These are phyloP conservation scores for Halichoeres trimaculatus DNA, from an alignment of 2,113 vertebrate genomes.

Conservation along the genomic window DNA sequence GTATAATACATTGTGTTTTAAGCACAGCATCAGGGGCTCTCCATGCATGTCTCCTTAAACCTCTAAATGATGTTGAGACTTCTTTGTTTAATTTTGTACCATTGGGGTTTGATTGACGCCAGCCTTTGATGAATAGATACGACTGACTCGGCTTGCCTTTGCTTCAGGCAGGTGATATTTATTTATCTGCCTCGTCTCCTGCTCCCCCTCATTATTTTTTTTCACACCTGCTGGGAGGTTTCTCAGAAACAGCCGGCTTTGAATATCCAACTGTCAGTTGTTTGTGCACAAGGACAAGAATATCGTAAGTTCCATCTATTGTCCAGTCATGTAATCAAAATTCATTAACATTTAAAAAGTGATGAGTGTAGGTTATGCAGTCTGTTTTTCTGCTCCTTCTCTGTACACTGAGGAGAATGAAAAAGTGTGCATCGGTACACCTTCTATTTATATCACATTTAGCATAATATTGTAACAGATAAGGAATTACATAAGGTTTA, in stretches of 20 bases:
- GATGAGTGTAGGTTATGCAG: constrained; percentile 38
- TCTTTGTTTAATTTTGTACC: constrained; percentile 1
- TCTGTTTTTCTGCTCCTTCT: background rate
- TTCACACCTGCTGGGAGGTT: constrained; percentile 38
- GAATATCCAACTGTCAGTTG: constrained; percentile 61
- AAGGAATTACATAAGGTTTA: no score
- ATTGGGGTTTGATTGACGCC: constrained; percentile 67
- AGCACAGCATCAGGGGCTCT: background rate
- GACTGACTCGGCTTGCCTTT: constrained; percentile 60
- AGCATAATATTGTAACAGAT: background rate
- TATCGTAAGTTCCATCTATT: constrained; percentile 64
- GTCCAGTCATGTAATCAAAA: constrained; percentile 58
- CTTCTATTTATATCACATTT: background rate
- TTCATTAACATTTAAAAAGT: constrained; percentile 68
- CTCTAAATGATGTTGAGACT: constrained; percentile 15
- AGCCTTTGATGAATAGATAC: constrained; percentile 78
- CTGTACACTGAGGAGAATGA: background rate
- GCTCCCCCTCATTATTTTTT: constrained; percentile 56
- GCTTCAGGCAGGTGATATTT: constrained; percentile 76
- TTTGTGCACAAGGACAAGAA: constrained; percentile 32
- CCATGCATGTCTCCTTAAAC: background rate
- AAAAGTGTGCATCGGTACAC: background rate
- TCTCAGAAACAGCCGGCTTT: constrained; percentile 46
- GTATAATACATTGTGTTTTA: background rate
- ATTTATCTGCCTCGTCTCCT: constrained; percentile 71